Evolutionary conservation across 2,888 invertebrate species (phyloP), one percentile per base, ranked within the genome.

Genomic region (Pachymerium ferrugineum): DNA sequence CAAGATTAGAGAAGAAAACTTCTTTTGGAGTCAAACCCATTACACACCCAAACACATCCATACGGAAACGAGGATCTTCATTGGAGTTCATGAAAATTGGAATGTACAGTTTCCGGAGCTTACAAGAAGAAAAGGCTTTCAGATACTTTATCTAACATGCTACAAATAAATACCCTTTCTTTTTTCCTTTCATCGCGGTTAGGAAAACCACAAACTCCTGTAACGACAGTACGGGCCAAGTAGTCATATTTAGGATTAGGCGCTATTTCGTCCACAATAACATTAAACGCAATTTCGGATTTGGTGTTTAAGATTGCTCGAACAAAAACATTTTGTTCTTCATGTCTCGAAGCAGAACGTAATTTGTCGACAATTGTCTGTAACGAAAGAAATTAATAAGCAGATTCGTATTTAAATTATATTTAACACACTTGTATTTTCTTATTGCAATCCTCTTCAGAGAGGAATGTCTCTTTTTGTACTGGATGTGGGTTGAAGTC

Each of bases 371-470:
- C 33, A 33, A 33, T 33, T 8, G 6, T 12, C 33, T 33, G 12
- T 8, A 33, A 33, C 6, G 12, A 33, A 33, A 33, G 6, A 33
- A 8, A 33, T 33, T 33, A 12, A 8, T 12, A 33, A 33, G n/a
- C n/a, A n/a, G n/a, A n/a, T n/a, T n/a, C n/a, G n/a, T n/a, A n/a
- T n/a, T n/a, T n/a, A n/a, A n/a, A n/a, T 6, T 33, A 8, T 33
- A 8, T 6, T 33, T 33, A 8, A n/a, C n/a, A 8, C 19, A 69
- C 69, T 31, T 74, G 31, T 22, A 62, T 19, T 25, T 75, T 74
- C 12, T n/a, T 16, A 0, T 28, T 30, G 74, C 75, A 75, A 4
- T 25, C 54, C 8, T 72, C 74, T 16, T n/a, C 30, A 3, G 38
- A 16, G 4, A 75, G n/a, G 70, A 74, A 35, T 19, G 68, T 38